Conservation (phyloP, 1,140 invertebrate genomes). For the Pseudomyrmex dendroicus region DNA sequence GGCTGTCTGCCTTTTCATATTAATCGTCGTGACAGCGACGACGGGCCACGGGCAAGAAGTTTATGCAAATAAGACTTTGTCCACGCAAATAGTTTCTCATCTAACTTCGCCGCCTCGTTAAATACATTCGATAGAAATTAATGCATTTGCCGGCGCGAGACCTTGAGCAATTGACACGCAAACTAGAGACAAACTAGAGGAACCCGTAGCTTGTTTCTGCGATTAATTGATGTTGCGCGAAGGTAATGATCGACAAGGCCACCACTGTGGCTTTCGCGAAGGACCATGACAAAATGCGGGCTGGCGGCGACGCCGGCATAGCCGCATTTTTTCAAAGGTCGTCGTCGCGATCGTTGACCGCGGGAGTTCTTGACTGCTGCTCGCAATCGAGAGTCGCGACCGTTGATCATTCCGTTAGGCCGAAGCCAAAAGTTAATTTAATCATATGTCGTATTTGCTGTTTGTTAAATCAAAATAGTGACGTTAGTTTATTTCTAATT, state of each 20-base stretch:
- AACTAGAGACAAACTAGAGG: conserved; percentile 39
- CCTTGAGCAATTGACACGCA: conserved; percentile 21
- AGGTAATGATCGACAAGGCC: conserved; percentile 71
- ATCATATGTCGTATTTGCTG: too few relatives aligned
- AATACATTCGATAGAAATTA: conserved; percentile 35
- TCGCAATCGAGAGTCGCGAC: neutral
- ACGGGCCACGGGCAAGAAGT: conserved; percentile 1
- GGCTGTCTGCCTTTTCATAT: neutral
- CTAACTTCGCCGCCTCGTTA: neutral
- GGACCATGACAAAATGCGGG: conserved; percentile 71
- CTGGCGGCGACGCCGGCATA: conserved; percentile 35
- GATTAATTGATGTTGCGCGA: conserved; percentile 62
- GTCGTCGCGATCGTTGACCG: conserved; percentile 72
- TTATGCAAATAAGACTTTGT: conserved; percentile 33
- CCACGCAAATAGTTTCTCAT: neutral
- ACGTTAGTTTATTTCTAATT: neutral
- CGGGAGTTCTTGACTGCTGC: neutral
- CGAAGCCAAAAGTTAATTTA: too few relatives aligned
- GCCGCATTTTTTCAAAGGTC: conserved; percentile 77
- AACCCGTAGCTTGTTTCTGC: conserved; percentile 36
- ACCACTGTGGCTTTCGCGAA: conserved; percentile 60
- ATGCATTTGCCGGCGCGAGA: conserved; percentile 27
- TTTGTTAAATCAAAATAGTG: too few relatives aligned
- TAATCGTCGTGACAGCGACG: conserved; percentile 34
- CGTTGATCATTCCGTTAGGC: neutral